Percentiles rank a stretch among this genome's conserved stretches.
Conservation (phyloP, 2,888 invertebrate species). For the Xestia c-nigrum region DNA sequence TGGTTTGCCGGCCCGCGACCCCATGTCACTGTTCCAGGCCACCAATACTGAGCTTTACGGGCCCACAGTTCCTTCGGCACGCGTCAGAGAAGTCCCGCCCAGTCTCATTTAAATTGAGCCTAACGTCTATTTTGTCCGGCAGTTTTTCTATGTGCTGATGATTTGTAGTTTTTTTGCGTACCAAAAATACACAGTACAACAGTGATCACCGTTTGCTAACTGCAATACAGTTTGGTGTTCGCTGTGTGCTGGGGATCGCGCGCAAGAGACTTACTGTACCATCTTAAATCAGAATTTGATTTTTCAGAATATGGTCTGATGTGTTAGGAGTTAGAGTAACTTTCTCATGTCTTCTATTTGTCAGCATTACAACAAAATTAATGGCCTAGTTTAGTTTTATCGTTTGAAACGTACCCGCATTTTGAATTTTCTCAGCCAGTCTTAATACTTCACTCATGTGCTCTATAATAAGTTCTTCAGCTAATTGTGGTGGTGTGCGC, state of each 20-base stretch:
- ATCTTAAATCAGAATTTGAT: background rate
- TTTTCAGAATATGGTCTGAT: background rate
- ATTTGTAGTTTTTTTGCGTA: background rate
- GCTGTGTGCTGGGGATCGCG: background rate
- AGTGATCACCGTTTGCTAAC: background rate
- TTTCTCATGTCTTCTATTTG: background rate
- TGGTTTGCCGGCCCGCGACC: no score
- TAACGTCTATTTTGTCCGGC: background rate
- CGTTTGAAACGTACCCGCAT: slow-evolving; percentile 19
- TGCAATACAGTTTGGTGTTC: background rate
- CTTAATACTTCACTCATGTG: slow-evolving; percentile 18
- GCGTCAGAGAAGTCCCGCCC: no score
- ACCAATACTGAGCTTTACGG: no score
- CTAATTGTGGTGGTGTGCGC: no score
- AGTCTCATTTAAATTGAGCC: no score
- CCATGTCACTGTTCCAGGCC: no score
- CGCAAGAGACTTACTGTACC: background rate
- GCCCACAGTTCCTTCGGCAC: no score
- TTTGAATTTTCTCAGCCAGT: slow-evolving; percentile 12
- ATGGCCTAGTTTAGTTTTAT: background rate
- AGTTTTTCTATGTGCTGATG: background rate
- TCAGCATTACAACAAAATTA: background rate
- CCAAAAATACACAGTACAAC: background rate
- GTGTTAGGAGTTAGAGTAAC: background rate
- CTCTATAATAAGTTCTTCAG: slow-evolving; percentile 8